Conservation (phyloP, 2,888 invertebrate species). For the Pinctada fucata region DNA sequence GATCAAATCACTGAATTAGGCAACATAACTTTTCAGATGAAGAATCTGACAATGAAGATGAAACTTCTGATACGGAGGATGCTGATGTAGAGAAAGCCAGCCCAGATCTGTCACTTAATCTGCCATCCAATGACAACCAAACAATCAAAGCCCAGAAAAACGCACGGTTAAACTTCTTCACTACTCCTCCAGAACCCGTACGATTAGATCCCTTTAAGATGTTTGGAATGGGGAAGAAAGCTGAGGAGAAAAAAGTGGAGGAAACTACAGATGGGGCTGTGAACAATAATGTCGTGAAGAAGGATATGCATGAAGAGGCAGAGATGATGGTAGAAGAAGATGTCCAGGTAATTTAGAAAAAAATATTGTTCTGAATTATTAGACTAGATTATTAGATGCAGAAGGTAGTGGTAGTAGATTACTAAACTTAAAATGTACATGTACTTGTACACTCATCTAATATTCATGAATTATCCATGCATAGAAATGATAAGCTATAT, state of each 20-base stretch:
- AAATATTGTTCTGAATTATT: too few species aligned
- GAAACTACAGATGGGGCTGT: slow-evolving; percentile 2
- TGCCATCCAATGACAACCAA: background rate
- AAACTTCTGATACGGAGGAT: slow-evolving; percentile 22
- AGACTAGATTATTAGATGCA: too few species aligned
- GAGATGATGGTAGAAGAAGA: background rate
- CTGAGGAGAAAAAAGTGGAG: slow-evolving; percentile 26
- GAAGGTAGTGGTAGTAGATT: too few species aligned
- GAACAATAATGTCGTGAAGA: slow-evolving; percentile 10
- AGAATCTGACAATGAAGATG: slow-evolving; percentile 33
- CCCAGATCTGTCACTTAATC: slow-evolving; percentile 8
- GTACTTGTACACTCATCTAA: too few species aligned
- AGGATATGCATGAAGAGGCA: slow-evolving; percentile 16
- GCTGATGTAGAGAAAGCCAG: slow-evolving; percentile 28
- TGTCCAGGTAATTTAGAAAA: background rate
- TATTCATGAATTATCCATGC: too few species aligned
- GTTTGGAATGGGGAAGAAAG: slow-evolving; percentile 57
- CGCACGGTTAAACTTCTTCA: slow-evolving; percentile 73
- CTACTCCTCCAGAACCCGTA: slow-evolving; percentile 70
- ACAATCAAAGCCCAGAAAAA: slow-evolving; percentile 43
- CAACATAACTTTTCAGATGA: background rate
- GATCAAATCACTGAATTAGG: too few species aligned
- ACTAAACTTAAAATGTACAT: too few species aligned
- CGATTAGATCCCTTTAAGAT: slow-evolving; percentile 72
- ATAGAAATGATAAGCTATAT: too few species aligned